Percentiles rank a stretch among this genome's conserved stretches.
Conservation (phyloP, 2,113 vertebrate genomes). For the Isichthys henryi region DNA sequence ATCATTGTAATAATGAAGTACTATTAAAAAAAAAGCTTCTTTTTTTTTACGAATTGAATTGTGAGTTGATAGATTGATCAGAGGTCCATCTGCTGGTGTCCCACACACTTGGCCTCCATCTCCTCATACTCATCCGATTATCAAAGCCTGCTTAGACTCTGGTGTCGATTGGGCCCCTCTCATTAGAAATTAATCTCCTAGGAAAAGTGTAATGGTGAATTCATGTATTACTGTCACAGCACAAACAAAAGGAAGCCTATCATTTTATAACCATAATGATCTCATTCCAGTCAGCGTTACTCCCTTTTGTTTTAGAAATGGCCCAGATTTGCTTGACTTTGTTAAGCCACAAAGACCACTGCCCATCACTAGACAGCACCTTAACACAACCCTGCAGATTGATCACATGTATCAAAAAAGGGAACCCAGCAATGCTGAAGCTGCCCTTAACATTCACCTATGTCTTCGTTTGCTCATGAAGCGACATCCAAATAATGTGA, state of each 20-base stretch:
- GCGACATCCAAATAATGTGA: neutral
- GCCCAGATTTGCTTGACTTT: too few relatives aligned
- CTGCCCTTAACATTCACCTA: conserved; percentile 24
- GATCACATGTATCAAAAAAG: conserved; percentile 96
- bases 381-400: conserved; percentile 78
- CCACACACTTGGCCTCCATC: neutral
- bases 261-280: too few relatives aligned
- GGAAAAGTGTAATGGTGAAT: conserved; percentile 95
- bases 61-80: neutral
- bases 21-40: neutral
- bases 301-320: too few relatives aligned
- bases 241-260: conserved; percentile 22
- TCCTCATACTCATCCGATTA: neutral
- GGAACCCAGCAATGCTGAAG: conserved; percentile 88
- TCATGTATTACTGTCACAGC: conserved; percentile 89
- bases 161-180: conserved; percentile 57
- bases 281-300: too few relatives aligned
- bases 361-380: too few relatives aligned
- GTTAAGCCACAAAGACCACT: too few relatives aligned
- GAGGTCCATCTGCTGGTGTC: neutral
- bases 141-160: neutral
- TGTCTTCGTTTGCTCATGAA: neutral
- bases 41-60: neutral
- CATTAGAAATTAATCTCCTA: conserved; percentile 88
- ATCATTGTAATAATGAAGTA: neutral